A percentile compares a stretch with the other conserved stretches of the same genome.
These are phyloP conservation scores for Zosterops lateralis DNA, from an alignment of 2,113 vertebrate species.

Conservation along the genomic window DNA sequence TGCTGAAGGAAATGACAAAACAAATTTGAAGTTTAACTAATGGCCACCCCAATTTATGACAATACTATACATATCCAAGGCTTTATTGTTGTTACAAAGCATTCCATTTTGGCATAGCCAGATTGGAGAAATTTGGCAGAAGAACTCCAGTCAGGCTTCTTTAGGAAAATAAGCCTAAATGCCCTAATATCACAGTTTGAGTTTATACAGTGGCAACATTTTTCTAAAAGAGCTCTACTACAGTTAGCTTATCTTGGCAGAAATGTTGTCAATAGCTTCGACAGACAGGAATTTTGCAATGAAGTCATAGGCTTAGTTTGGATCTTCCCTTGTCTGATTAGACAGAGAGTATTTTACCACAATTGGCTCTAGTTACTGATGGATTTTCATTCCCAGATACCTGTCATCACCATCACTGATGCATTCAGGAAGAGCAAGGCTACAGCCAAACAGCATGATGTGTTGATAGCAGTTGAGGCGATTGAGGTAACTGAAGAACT, in stretches of 20 bases:
- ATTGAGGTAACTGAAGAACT: constrained; percentile 92
- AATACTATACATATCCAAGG: background rate
- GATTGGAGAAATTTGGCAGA: background rate
- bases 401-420: constrained; percentile 73
- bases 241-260: background rate
- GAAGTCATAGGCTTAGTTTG: background rate
- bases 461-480: constrained; percentile 91
- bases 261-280: background rate
- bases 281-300: background rate
- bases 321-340: background rate
- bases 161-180: background rate
- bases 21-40: background rate
- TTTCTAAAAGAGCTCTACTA: background rate
- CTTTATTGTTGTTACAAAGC: background rate
- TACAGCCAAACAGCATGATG: constrained; percentile 97
- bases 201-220: background rate
- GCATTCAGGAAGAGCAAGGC: constrained; percentile 90
- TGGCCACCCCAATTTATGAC: background rate
- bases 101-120: background rate
- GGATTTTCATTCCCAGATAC: constrained; percentile 71
- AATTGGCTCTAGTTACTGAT: constrained; percentile 15
- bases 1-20: background rate
- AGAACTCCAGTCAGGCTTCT: background rate
- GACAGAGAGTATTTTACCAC: constrained; percentile 4
- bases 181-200: background rate